Percentiles rank a stretch among this genome's conserved stretches.
Conservation (phyloP, 2,888 invertebrate species). For the Orgyia antiqua region DNA sequence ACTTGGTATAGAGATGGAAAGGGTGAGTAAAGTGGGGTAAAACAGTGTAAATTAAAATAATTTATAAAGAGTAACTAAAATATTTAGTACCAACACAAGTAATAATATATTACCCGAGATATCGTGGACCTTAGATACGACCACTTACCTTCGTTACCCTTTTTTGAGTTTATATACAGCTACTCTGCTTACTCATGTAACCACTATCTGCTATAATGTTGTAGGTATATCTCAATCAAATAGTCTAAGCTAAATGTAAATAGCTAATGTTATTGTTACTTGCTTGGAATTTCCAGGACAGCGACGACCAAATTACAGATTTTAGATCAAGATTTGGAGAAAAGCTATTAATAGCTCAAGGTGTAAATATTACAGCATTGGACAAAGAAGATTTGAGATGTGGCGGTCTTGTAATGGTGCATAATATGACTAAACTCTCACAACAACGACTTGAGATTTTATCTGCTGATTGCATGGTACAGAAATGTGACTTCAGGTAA, state of each 20-base stretch:
- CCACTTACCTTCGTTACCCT: too few relatives aligned
- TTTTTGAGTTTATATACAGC: too few relatives aligned
- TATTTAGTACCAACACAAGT: too few relatives aligned
- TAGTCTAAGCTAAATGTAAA: too few relatives aligned
- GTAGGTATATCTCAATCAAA: too few relatives aligned
- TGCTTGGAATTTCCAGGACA: constrained; percentile 76
- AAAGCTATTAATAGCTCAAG: constrained; percentile 79
- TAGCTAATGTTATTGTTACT: too few relatives aligned
- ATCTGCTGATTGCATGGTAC: constrained; percentile 85
- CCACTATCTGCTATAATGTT: too few relatives aligned
- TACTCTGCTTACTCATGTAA: too few relatives aligned
- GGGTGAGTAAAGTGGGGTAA: constrained; percentile 57
- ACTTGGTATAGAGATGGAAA: constrained; percentile 86
- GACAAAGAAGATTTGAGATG: constrained; percentile 86
- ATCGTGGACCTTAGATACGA: too few relatives aligned
- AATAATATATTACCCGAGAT: too few relatives aligned
- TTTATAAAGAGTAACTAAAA: too few relatives aligned
- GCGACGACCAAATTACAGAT: constrained; percentile 85
- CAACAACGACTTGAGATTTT: constrained; percentile 77
- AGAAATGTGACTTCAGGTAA: constrained; percentile 84
- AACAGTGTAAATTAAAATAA: too few relatives aligned
- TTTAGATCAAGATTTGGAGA: constrained; percentile 84
- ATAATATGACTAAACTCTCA: constrained; percentile 80
- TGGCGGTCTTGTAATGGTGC: constrained; percentile 83
- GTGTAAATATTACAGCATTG: constrained; percentile 85